phyloP scores from a whole-genome alignment of 2,888 invertebrate species.

The Physocephala rufipes region DNA sequence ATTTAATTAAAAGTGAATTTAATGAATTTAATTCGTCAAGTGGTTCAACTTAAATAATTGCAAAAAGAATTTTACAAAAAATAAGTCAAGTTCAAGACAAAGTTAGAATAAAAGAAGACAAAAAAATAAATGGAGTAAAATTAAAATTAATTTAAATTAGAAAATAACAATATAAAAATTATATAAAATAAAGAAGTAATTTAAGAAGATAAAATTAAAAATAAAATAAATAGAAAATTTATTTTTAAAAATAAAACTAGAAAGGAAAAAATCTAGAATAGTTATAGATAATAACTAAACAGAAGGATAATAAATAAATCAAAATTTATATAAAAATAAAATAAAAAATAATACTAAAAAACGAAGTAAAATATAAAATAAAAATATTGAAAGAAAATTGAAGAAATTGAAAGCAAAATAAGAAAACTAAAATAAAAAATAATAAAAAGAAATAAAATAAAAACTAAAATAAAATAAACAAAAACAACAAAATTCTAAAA shows the following conservation, averaged over 20 bases:
- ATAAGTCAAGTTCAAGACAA: neutral
- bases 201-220: too few relatives aligned
- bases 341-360: neutral
- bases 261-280: too few relatives aligned
- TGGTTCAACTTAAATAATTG: too few relatives aligned
- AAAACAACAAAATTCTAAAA: too few relatives aligned
- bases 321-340: neutral
- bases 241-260: too few relatives aligned
- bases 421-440: neutral
- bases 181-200: neutral
- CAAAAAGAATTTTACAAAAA: too few relatives aligned
- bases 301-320: neutral
- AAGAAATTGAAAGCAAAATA: neutral
- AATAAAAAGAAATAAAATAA: neutral
- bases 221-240: too few relatives aligned
- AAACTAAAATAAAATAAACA: neutral
- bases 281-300: too few relatives aligned
- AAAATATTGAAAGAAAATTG: neutral
- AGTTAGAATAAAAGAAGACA: neutral
- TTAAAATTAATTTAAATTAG: neutral
- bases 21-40: too few relatives aligned
- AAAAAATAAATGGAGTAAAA: conserved; percentile 1
- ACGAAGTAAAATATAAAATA: neutral
- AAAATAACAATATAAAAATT: neutral
- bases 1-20: too few relatives aligned